These are phyloP conservation scores for Clarias pachynema DNA, from an alignment of 2,797 vertebrate genomes.

Conservation along the genomic window DNA sequence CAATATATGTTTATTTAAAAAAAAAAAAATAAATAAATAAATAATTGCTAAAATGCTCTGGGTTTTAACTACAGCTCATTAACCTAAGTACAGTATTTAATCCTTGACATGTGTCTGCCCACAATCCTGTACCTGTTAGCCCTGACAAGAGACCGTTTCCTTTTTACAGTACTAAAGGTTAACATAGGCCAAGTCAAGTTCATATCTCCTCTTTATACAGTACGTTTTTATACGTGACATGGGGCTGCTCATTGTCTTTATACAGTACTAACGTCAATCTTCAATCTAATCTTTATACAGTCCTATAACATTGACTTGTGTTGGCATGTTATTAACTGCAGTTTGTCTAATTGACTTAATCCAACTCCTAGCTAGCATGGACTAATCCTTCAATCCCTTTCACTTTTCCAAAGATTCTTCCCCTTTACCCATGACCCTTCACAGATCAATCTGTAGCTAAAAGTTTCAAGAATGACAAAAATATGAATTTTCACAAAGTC, in stretches of 20 bases:
- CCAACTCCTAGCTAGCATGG: background rate
- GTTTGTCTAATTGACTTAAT: background rate
- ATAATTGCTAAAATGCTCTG: too few species aligned
- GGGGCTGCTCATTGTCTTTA: background rate
- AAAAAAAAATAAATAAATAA: too few species aligned
- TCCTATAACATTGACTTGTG: background rate
- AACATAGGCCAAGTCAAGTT: background rate
- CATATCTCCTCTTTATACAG: background rate
- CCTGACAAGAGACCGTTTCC: background rate
- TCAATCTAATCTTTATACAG: background rate
- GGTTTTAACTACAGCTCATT: too few species aligned
- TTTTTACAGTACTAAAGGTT: too few species aligned
- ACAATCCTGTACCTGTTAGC: background rate
- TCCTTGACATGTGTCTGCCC: background rate
- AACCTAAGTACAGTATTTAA: background rate
- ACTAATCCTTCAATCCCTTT: background rate
- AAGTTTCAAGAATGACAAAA: too few species aligned
- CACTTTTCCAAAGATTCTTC: background rate
- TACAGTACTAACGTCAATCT: background rate
- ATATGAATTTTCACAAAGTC: too few species aligned
- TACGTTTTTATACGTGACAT: background rate
- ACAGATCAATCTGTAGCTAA: background rate
- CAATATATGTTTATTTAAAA: too few species aligned
- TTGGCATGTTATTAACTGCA: background rate
- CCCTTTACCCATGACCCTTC: background rate